Evolutionary conservation across 2,888 invertebrate species (phyloP).

Genomic region (Idaea dimidiata): DNA sequence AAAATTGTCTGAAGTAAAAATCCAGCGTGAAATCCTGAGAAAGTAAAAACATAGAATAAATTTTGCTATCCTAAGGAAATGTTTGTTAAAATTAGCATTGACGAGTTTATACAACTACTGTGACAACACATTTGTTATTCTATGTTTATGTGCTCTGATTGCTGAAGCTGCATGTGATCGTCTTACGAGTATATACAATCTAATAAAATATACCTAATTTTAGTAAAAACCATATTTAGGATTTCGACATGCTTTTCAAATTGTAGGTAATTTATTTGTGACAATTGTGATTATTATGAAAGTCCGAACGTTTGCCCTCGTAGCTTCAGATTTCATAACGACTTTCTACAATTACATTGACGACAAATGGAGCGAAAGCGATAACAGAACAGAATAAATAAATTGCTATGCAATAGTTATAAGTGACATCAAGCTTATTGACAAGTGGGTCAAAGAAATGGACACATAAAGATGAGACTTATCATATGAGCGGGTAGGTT

Average conservation of each 20-base stretch:
- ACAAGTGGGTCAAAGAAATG: slow-evolving; percentile 55
- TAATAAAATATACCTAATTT: not conserved
- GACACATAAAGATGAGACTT: not conserved
- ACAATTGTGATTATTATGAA: slow-evolving; percentile 2
- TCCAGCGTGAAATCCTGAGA: slow-evolving; percentile 97
- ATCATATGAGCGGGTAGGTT: slow-evolving; percentile 31
- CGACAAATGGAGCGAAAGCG: slow-evolving; percentile 65
- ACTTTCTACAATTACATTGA: slow-evolving; percentile 64
- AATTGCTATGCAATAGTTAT: slow-evolving; percentile 62
- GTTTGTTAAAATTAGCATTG: not conserved
- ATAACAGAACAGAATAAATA: slow-evolving; percentile 47
- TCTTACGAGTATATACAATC: not conserved
- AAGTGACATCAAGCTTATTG: slow-evolving; percentile 56
- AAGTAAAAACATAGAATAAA: slow-evolving; percentile 24
- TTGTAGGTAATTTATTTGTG: not conserved
- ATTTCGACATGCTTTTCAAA: not conserved
- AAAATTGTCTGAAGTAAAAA: slow-evolving; percentile 99
- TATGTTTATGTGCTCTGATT: not conserved
- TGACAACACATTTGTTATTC: not conserved
- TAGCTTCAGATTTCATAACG: slow-evolving; percentile 46
- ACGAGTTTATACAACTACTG: not conserved
- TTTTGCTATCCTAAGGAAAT: not conserved
- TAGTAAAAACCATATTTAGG: not conserved
- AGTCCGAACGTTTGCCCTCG: slow-evolving; percentile 45
- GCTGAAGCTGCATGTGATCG: not conserved